Percentiles rank a stretch among this genome's conserved stretches.
Conservation (phyloP, 2,888 invertebrate genomes). For the Melanostoma mellinum region DNA sequence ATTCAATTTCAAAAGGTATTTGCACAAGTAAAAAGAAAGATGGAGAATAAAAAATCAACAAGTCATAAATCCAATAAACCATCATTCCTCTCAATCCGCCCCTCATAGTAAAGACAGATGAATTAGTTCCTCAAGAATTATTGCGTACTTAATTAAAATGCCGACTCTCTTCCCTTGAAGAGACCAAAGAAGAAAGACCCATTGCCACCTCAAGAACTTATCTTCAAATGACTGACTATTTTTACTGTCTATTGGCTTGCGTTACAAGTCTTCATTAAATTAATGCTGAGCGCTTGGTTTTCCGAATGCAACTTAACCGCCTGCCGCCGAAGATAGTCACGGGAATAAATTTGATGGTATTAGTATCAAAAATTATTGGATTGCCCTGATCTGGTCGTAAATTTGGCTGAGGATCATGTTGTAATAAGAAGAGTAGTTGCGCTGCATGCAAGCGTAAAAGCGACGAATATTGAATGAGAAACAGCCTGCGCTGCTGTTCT, state of each 20-base stretch:
- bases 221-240: conserved; percentile 47
- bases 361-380: conserved; percentile 70
- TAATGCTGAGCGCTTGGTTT: conserved; percentile 42
- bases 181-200: conserved; percentile 1
- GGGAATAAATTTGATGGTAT: conserved; percentile 67
- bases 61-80: conserved; percentile 13
- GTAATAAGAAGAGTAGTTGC: conserved; percentile 38
- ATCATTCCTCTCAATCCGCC: conserved; percentile 7
- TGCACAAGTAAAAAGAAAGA: not conserved
- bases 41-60: no score
- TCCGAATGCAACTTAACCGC: not conserved
- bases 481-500: not conserved
- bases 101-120: not conserved
- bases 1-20: not conserved
- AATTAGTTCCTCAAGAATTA: conserved; percentile 45
- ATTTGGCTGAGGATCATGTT: conserved; percentile 53
- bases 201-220: conserved; percentile 45
- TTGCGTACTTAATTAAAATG: conserved; percentile 60
- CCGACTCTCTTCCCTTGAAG: conserved; percentile 26
- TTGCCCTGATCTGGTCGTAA: conserved; percentile 66
- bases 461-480: conserved; percentile 33
- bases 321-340: conserved; percentile 30
- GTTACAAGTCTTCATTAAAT: conserved; percentile 72
- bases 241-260: conserved; percentile 57
- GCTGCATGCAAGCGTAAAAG: conserved; percentile 15